Evolutionary conservation across 1,140 invertebrate species (phyloP), one percentile per base, ranked within the genome.

Genomic region (Drosophila eugracilis): DNA sequence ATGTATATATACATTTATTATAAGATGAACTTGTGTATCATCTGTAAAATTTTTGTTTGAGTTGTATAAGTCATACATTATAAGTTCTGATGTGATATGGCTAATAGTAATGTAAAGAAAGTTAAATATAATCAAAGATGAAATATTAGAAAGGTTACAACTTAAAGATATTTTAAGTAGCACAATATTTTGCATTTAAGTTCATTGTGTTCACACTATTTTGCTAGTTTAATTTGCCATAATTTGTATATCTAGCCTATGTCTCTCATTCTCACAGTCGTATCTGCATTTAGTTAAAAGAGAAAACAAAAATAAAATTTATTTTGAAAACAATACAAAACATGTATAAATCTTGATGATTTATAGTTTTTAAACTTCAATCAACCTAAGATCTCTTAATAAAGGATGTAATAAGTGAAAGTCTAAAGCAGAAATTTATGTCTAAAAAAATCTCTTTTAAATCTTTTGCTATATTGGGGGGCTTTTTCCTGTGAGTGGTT

Each of bases 41-140:
- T 30, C 73, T 65, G 22, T 60, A 58, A 28, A 44, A 19, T 53
- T 59, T 47, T 77, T 47, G 69, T 34, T 55, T 52, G 9, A 44
- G 30, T 63, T 69, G 21, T 42, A 48, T 47, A n/a, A n/a, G 77
- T 71, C 75, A 75, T 60, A 60, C 66, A 67, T 62, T 69, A 66
- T 77, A 47, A 70, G 72, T 77, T 81, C 39, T 32, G 36, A 77
- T 85, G 81, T 88, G 83, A 85, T 85, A 86, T 50, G n/a, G 73
- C 73, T 58, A 39, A 30, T 57, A 50, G 62, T 52, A 79, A 58
- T 84, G 44, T 47, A 63, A 52, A 41, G 50, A 28, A 21, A 32
- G 26, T 6, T 37, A 47, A 42, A 48, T 7, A 34, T n/a, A n/a
- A n/a, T n/a, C n/a, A n/a, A n/a, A n/a, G n/a, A 52, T 36, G 6